Base-by-base conservation (phyloP, 1,140 invertebrate species). In the Heliconius himera region DNA sequence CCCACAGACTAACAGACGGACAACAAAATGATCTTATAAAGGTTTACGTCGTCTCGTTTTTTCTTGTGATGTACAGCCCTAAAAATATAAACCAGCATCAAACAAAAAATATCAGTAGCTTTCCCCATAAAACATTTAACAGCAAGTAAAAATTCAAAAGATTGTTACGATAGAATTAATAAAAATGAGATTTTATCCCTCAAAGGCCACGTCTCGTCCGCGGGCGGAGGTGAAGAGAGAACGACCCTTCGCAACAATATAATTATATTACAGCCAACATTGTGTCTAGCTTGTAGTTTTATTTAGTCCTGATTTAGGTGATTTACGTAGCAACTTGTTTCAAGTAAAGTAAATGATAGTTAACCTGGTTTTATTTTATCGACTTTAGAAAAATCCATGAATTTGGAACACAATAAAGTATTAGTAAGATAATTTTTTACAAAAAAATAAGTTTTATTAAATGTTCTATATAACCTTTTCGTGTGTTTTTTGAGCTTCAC, bases 81-180 rank as follows among this genome's bases (percentile, higher is more conserved):
- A 3, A 54, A 20, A 54, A n/a, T 18, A 9, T 54, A n/a, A 8
- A 54, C 2, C 20, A 54, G 20, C 51, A 54, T n/a, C 18, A 22
- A n/a, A 13, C 54, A 60, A 9, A 60, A 60, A 60, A 60, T n/a
- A 60, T 60, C 54, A 60, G 54, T 60, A 60, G 54, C 54, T 26
- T n/a, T 60, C 9, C n/a, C 20, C 8, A 60, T 60, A 26, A 60
- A 60, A 60, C n/a, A 60, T 60, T 60, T 22, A 46, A 66, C 8
- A 66, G 60, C 60, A 16, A 66, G 22, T 26, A 29, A 66, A 66
- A 66, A 66, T 26, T 66, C 60, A 66, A 66, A 66, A 66, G 60
- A 66, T 66, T 66, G 60, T 29, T 66, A 5, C 60, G 60, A 66
- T 66, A 29, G 60, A 26, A 66, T 66, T 66, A 66, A 66, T 66